A percentile compares a stretch with the other conserved stretches of the same genome.
These are phyloP conservation scores for Lasioglossum morio DNA, from an alignment of 2,888 invertebrate genomes.

Conservation along the genomic window DNA sequence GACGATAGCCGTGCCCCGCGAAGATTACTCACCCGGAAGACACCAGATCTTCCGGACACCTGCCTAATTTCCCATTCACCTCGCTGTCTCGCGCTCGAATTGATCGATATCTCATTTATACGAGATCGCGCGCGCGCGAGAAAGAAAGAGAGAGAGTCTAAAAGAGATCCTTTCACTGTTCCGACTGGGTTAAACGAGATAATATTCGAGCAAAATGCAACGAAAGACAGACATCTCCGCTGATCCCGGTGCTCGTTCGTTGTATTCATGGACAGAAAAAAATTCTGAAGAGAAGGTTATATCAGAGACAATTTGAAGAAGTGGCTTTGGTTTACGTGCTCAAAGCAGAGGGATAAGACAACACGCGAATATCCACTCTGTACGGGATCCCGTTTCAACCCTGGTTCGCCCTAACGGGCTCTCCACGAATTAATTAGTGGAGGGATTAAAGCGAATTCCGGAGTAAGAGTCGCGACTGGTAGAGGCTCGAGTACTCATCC, in stretches of 20 bases:
- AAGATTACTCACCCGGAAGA: neutral
- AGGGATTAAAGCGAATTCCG: neutral
- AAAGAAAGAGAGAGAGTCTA: too few relatives aligned
- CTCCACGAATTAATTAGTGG: neutral
- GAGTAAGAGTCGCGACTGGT: neutral
- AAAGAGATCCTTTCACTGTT: neutral
- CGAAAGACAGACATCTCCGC: neutral
- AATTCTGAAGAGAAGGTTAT: neutral
- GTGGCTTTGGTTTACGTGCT: neutral
- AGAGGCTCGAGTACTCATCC: neutral
- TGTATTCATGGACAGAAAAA: neutral
- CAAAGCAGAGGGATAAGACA: neutral
- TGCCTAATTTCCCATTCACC: conserved; percentile 10
- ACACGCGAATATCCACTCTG: neutral
- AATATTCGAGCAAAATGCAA: neutral
- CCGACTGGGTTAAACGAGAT: neutral
- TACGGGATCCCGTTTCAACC: neutral
- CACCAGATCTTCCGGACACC: neutral
- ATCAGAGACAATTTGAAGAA: neutral
- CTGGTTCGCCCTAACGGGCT: neutral
- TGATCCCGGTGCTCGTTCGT: neutral
- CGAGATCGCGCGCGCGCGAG: neutral
- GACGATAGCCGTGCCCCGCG: neutral
- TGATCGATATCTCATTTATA: neutral
- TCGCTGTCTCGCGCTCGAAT: neutral